These are phyloP conservation scores for Mimumesa dahlbomi DNA, from an alignment of 2,888 invertebrate genomes.

Conservation along the genomic window DNA sequence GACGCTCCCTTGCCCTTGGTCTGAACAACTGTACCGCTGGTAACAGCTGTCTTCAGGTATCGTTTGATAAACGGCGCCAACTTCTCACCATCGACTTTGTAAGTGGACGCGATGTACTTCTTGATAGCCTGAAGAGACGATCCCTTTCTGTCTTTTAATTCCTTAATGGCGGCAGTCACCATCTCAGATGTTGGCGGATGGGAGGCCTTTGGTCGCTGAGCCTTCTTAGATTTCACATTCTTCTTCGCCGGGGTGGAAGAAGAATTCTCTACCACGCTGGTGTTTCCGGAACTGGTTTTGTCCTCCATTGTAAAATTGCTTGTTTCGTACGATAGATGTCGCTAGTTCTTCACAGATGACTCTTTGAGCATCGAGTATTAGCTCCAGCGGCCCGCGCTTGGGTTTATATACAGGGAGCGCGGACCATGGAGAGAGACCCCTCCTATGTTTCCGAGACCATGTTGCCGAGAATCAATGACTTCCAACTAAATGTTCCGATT, in stretches of 20 bases:
- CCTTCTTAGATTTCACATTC: slow-evolving; percentile 43
- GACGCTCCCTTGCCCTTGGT: slow-evolving; percentile 82
- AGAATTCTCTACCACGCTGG: slow-evolving; percentile 22
- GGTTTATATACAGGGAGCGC: slow-evolving; percentile 13
- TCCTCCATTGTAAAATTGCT: slow-evolving; percentile 40
- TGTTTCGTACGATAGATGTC: too few relatives aligned
- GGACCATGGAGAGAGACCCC: slow-evolving; percentile 59
- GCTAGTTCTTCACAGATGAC: slow-evolving; percentile 25
- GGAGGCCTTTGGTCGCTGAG: slow-evolving; percentile 75
- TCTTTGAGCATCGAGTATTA: too few relatives aligned
- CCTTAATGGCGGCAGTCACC: slow-evolving; percentile 83
- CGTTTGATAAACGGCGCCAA: slow-evolving; percentile 83
- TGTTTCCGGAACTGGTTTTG: slow-evolving; percentile 31
- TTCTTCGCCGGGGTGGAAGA: slow-evolving; percentile 49
- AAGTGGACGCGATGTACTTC: slow-evolving; percentile 84
- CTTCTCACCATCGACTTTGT: slow-evolving; percentile 84
- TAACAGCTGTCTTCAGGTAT: slow-evolving; percentile 83
- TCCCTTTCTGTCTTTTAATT: slow-evolving; percentile 83
- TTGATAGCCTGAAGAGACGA: slow-evolving; percentile 84
- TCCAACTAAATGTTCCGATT: slow-evolving; percentile 69
- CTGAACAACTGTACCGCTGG: slow-evolving; percentile 81
- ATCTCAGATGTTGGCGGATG: slow-evolving; percentile 82
- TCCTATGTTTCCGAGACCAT: slow-evolving; percentile 36
- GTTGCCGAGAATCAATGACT: slow-evolving; percentile 79
- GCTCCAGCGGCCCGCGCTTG: neutral